These are phyloP conservation scores for Synergus japonicus DNA, from an alignment of 2,888 invertebrate genomes.

Conservation along the genomic window DNA sequence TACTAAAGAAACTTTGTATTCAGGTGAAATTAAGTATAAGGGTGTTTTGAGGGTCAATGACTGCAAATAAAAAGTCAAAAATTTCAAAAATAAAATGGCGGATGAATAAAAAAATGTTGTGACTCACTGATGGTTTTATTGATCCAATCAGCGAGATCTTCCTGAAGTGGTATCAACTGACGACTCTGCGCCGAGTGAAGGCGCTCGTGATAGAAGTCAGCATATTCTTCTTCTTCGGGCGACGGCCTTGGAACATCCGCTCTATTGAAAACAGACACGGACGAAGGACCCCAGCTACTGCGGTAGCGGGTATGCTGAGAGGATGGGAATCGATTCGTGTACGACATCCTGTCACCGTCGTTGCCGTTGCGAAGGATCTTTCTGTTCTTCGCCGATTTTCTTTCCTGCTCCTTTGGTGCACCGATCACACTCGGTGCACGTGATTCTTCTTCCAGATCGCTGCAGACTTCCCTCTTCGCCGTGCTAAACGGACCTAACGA, in stretches of 20 bases:
- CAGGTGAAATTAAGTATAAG: too few relatives aligned
- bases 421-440: slow-evolving; percentile 40
- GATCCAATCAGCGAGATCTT: slow-evolving; percentile 93
- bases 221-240: slow-evolving; percentile 80
- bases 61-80: not conserved
- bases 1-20: too few relatives aligned
- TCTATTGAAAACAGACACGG: slow-evolving; percentile 77
- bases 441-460: slow-evolving; percentile 40
- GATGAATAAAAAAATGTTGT: not conserved
- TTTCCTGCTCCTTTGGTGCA: slow-evolving; percentile 33
- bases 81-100: slow-evolving; percentile 2
- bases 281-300: slow-evolving; percentile 82
- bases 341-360: slow-evolving; percentile 67
- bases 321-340: slow-evolving; percentile 75
- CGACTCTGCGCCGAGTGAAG: slow-evolving; percentile 87
- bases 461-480: slow-evolving; percentile 48
- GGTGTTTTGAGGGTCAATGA: too few relatives aligned
- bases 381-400: slow-evolving; percentile 51
- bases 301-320: slow-evolving; percentile 76
- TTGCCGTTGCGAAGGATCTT: slow-evolving; percentile 26
- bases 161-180: slow-evolving; percentile 89
- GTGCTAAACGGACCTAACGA: slow-evolving; percentile 56
- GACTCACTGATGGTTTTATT: slow-evolving; percentile 89
- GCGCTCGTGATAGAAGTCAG: slow-evolving; percentile 85
- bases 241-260: slow-evolving; percentile 73